These are phyloP conservation scores for Scleropages formosus DNA, from an alignment of 2,797 vertebrate genomes.

Conservation along the genomic window DNA sequence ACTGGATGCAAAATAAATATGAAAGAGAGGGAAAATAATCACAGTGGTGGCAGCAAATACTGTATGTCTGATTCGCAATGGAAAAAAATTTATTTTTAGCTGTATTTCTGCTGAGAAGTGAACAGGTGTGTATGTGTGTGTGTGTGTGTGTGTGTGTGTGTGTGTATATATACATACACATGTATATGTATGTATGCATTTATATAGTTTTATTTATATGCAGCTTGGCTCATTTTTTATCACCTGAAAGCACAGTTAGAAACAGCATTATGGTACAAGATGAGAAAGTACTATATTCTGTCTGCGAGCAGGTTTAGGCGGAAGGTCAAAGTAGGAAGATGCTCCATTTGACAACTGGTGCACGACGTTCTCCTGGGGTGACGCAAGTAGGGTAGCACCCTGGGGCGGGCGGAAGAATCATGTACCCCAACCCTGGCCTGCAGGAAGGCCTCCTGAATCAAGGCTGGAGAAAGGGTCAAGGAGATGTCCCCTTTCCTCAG, in stretches of 20 bases:
- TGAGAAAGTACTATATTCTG: not conserved
- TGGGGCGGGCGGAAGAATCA: conserved; percentile 30
- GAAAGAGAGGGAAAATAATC: not conserved
- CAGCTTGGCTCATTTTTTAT: not conserved
- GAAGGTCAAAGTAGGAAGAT: conserved; percentile 49
- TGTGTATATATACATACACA: not conserved
- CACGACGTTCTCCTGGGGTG: conserved; percentile 39
- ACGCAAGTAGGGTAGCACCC: conserved; percentile 47
- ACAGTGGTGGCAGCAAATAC: not conserved
- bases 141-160: not conserved
- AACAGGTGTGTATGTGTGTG: not conserved
- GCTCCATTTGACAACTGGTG: conserved; percentile 55
- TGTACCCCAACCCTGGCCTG: not conserved
- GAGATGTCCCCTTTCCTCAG: not conserved
- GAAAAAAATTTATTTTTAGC: no score
- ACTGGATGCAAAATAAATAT: not conserved
- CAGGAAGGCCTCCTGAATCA: conserved; percentile 30
- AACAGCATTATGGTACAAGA: not conserved
- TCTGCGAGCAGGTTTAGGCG: not conserved
- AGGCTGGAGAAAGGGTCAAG: conserved; percentile 16
- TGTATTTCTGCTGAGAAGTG: not conserved
- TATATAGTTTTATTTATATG: not conserved
- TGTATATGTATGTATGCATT: not conserved
- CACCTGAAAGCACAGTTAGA: not conserved
- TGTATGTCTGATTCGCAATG: no score